These are phyloP conservation scores for Syrmaticus mikado DNA, from an alignment of 2,113 vertebrate genomes.

Conservation along the genomic window DNA sequence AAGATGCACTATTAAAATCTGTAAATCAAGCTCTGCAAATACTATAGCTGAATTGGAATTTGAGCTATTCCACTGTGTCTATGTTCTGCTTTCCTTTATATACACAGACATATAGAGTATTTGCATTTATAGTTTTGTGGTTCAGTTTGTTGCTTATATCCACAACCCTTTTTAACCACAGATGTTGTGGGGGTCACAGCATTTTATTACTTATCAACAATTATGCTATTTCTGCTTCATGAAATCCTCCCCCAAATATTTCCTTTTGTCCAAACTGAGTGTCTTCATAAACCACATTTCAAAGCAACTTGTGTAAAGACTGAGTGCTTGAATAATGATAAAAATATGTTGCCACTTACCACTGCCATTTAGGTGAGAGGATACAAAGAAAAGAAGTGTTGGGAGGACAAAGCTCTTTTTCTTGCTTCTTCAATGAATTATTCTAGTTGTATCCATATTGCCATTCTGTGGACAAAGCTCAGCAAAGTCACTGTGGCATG, in stretches of 20 bases:
- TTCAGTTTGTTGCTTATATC: constrained; percentile 63
- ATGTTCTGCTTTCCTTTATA: constrained; percentile 49
- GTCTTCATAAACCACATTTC: constrained; percentile 47
- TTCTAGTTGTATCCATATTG: not conserved
- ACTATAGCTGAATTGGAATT: constrained; percentile 58
- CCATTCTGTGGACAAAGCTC: not conserved
- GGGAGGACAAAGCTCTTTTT: not conserved
- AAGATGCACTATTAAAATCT: constrained; percentile 77
- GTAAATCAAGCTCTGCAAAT: constrained; percentile 76
- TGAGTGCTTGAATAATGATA: constrained; percentile 14
- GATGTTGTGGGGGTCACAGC: constrained; percentile 46
- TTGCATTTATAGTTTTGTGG: constrained; percentile 74
- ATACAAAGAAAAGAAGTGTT: not conserved
- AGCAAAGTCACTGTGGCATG: not conserved
- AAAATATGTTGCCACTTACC: not conserved
- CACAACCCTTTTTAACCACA: constrained; percentile 56
- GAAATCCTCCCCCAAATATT: constrained; percentile 22
- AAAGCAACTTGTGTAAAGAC: constrained; percentile 25
- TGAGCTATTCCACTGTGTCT: constrained; percentile 66
- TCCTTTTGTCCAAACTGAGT: constrained; percentile 14
- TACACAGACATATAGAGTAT: not conserved
- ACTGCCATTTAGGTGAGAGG: not conserved
- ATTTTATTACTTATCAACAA: constrained; percentile 51
- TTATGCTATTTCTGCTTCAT: constrained; percentile 62
- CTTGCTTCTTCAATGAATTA: not conserved